These are phyloP conservation scores for Grus americana DNA, from an alignment of 2,113 vertebrate species.

Conservation along the genomic window DNA sequence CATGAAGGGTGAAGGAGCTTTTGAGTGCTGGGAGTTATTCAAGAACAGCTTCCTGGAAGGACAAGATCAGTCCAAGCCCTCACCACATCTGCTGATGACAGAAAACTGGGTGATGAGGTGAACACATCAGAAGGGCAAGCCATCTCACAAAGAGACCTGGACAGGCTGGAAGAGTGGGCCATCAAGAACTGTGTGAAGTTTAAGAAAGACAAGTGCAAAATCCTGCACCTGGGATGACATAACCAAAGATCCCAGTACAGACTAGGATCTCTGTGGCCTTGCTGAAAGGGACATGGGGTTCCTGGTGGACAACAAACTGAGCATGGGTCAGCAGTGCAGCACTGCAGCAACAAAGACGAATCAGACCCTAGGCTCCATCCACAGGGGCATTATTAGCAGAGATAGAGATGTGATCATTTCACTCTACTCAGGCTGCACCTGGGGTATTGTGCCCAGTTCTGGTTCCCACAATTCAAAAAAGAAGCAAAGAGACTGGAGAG, in stretches of 20 bases:
- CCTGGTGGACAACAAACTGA: background rate
- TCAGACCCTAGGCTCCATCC: background rate
- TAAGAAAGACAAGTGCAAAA: background rate
- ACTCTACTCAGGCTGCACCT: background rate
- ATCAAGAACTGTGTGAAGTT: background rate
- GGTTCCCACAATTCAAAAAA: background rate
- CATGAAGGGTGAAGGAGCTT: no score
- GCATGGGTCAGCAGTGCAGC: background rate
- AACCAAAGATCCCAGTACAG: background rate
- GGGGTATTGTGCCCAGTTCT: background rate
- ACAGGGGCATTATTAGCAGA: background rate
- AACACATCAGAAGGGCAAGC: no score
- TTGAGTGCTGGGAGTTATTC: no score
- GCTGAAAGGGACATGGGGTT: background rate
- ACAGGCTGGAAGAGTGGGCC: background rate
- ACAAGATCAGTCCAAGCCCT: no score
- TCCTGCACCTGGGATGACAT: background rate
- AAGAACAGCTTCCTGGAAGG: no score
- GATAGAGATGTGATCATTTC: background rate
- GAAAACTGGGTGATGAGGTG: no score
- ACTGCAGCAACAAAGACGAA: background rate
- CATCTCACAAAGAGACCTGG: background rate
- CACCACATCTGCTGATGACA: no score
- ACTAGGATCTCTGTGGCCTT: background rate
- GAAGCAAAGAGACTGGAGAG: background rate